Conservation (phyloP, 2,888 invertebrate genomes). For the Erpobdella octoculata region DNA sequence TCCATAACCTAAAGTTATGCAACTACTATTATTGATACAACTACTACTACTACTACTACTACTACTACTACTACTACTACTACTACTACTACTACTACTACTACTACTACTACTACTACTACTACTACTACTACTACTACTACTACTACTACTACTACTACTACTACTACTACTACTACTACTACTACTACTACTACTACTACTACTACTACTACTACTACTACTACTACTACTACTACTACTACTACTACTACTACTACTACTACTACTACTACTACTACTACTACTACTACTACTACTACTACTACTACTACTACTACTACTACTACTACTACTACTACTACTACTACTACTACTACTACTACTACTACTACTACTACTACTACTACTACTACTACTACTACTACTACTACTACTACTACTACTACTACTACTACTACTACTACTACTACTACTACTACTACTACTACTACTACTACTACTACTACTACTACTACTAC, state of each 20-base stretch:
- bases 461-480: conserved; percentile 1
- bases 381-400: conserved; percentile 22
- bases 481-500: conserved; percentile 1
- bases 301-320: conserved; percentile 21
- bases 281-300: conserved; percentile 20
- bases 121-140: conserved; percentile 14
- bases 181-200: conserved; percentile 17
- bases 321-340: conserved; percentile 22
- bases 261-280: conserved; percentile 17
- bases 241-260: background rate
- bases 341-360: conserved; percentile 23
- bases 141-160: conserved; percentile 17
- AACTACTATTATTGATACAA: background rate
- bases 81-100: background rate
- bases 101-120: background rate
- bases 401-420: conserved; percentile 23
- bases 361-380: conserved; percentile 23
- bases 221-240: conserved; percentile 17
- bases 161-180: conserved; percentile 17
- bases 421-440: conserved; percentile 23
- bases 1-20: background rate
- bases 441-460: conserved; percentile 8
- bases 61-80: background rate
- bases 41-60: background rate
- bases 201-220: conserved; percentile 14